Evolutionary conservation across 2,113 vertebrate genomes (phyloP), one percentile per base, ranked within the genome.

Genomic region (Leptodactylus fuscus): DNA sequence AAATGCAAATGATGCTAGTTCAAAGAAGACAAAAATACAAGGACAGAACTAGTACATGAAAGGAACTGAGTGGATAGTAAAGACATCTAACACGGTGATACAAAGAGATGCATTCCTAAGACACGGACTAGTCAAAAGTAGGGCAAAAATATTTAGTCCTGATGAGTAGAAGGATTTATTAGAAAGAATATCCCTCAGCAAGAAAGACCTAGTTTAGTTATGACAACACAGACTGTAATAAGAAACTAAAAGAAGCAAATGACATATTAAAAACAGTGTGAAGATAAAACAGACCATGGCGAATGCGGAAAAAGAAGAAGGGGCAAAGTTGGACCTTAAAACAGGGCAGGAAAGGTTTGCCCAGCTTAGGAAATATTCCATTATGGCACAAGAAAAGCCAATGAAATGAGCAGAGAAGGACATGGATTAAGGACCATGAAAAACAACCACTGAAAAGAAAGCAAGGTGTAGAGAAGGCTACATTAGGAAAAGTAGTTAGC

Each of bases 1-100:
- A 70, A 46, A 44, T 44, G 36, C 69, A 71, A 71, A 71, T 71
- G 6, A 74, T 67, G 70, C 41, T 74, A 74, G 38, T 74, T 74
- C 70, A 74, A 74, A 46, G 36, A 74, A 44, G 4, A 5, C 11
- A n/a, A 44, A 44, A 74, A 13, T 46, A 44, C 71, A 75, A 48
- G 71, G 44, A 48, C n/a, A 75, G 71, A 48, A 16, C 41, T 48
- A 46, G 13, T 27, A 49, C 22, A 48, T 75, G n/a, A 75, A 48
- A 48, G 44, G 32, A 49, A 41, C 69, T 11, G 34, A 71, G 34
- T 71, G 69, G 36, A n/a, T 22, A 71, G 62, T 67, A 67, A 6
- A 67, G 62, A 67, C 62, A 67, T 67, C 62, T 67, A 67, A 67
- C 29, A 65, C 60, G 34, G 32, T 15, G 62, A 67, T 67, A 36